Base-by-base conservation (phyloP, 2,888 invertebrate genomes). In the Agrochola litura region DNA sequence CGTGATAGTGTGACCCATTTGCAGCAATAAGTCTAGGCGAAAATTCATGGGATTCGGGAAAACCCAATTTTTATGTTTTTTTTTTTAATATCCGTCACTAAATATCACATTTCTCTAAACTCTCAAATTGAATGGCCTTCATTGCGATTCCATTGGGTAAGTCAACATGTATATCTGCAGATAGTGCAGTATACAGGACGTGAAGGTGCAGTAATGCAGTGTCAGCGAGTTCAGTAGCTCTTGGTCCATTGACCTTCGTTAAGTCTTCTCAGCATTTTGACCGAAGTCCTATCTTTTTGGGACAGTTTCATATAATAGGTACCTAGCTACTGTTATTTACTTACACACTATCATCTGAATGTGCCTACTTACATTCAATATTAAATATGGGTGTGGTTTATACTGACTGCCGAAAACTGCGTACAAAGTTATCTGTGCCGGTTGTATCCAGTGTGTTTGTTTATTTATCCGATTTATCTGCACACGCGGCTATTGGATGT, bases 381-480 rank as follows among this genome's bases (percentile, higher is more conserved):
- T 19, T 46, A 54, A 46, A 49, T 30, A n/a, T 49, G 63, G 80
- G 72, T 25, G 63, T 79, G 76, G 54, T 63, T 79, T 19, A 43
- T 2, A 2, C 14, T 14, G 8, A 25, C 19, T 43, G 43, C 37
- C n/a, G n/a, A n/a, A 71, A 71, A 25, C n/a, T 78, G 16, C 37
- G 19, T 71, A 64, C 12, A 56, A 56, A 30, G 0, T 22, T 77
- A 49, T 30, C 52, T n/a, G 25, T 37, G 52, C 30, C 56, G 16
- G 81, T 80, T 81, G 64, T 54, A 43, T 43, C 56, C 43, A 81
- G 63, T 52, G 43, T 52, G 56, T 64, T 65, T 81, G 25, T 78
- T 58, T 81, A 43, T 14, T 6, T 65, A 64, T 52, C 56, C 43
- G 41, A 80, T 64, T 56, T 71, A 80, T 68, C 41, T 25, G 10